These are phyloP conservation scores for Tachystola acroxantha DNA, from an alignment of 2,888 invertebrate genomes.

Conservation along the genomic window DNA sequence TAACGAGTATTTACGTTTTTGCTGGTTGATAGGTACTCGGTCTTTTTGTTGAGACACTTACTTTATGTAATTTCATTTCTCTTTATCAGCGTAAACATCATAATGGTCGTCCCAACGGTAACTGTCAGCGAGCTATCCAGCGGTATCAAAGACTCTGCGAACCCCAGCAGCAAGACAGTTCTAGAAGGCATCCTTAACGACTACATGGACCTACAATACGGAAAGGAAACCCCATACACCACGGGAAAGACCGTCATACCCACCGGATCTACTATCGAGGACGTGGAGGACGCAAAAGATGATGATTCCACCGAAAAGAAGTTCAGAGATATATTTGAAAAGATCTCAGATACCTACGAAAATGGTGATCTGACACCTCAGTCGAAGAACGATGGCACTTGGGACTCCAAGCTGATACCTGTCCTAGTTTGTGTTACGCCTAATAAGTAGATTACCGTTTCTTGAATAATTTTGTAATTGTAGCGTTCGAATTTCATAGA, in stretches of 20 bases:
- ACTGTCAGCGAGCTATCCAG: constrained; percentile 47
- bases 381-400: constrained; percentile 44
- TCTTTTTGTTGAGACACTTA: too few species aligned
- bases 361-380: constrained; percentile 52
- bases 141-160: constrained; percentile 43
- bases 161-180: constrained; percentile 41
- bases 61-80: not conserved
- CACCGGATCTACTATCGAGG: constrained; percentile 35
- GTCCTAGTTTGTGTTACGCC: constrained; percentile 53
- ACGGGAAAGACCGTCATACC: constrained; percentile 60
- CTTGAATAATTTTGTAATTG: not conserved
- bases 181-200: constrained; percentile 59
- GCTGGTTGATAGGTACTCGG: too few species aligned
- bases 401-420: constrained; percentile 56
- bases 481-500: too few species aligned
- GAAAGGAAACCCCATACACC: constrained; percentile 58
- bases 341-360: constrained; percentile 48
- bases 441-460: constrained; percentile 20
- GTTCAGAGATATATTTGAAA: constrained; percentile 47
- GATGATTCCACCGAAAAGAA: constrained; percentile 39
- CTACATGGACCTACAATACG: constrained; percentile 61
- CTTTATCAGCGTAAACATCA: constrained; percentile 11
- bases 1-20: too few species aligned
- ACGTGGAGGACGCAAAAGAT: constrained; percentile 41
- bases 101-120: constrained; percentile 50